Evolutionary conservation across 2,797 vertebrate genomes (phyloP).

Genomic region (Propithecus deckenii): DNA sequence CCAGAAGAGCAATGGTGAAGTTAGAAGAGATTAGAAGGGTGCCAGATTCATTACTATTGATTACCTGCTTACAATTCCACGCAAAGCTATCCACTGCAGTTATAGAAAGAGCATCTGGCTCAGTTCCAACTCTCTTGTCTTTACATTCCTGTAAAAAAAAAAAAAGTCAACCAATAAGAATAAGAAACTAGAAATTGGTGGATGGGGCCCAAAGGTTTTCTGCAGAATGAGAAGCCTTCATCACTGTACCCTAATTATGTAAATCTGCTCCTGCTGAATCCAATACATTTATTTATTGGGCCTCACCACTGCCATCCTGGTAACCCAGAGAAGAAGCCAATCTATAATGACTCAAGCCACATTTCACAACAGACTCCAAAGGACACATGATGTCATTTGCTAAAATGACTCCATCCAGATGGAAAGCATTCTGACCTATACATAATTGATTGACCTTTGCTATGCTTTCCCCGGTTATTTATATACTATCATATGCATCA

Average conservation of each 20-base stretch:
- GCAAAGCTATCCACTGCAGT: not conserved
- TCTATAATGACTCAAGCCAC: slow-evolving; percentile 49
- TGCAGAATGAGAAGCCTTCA: slow-evolving; percentile 42
- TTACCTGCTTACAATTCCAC: slow-evolving; percentile 26
- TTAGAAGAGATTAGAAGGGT: slow-evolving; percentile 27
- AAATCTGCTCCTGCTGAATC: slow-evolving; percentile 43
- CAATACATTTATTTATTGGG: slow-evolving; percentile 58
- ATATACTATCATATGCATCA: slow-evolving; percentile 70
- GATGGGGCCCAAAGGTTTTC: not conserved
- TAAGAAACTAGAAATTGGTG: slow-evolving; percentile 49
- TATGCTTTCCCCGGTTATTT: slow-evolving; percentile 62
- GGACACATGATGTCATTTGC: slow-evolving; percentile 72
- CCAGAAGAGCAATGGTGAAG: not conserved
- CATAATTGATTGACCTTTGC: slow-evolving; percentile 72
- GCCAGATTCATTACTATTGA: slow-evolving; percentile 47
- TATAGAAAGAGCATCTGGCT: slow-evolving; percentile 33
- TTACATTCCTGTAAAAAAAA: not conserved
- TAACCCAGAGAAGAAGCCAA: slow-evolving; percentile 37
- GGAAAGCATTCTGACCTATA: slow-evolving; percentile 73
- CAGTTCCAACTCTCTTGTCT: slow-evolving; percentile 53
- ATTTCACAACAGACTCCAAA: slow-evolving; percentile 74
- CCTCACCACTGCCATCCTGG: not conserved
- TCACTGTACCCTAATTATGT: slow-evolving; percentile 35
- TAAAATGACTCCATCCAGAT: slow-evolving; percentile 67
- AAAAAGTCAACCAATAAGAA: not conserved